Evolutionary conservation across 2,888 invertebrate species (phyloP).

Genomic region (Acanthosepion esculentum): DNA sequence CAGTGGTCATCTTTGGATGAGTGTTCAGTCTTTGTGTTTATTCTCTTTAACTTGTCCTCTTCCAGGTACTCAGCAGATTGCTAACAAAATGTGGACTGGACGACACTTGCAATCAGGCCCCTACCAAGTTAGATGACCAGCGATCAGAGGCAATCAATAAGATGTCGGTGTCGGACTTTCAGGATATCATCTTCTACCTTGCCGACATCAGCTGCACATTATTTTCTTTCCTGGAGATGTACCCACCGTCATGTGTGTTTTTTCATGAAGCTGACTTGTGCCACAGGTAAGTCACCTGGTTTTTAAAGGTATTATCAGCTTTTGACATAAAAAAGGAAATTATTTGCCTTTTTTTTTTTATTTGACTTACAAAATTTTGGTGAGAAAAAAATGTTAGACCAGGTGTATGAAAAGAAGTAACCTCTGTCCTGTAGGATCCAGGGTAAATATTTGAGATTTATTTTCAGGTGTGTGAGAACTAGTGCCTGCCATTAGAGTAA

Average conservation of each 20-base stretch:
- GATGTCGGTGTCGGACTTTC: conserved; percentile 72
- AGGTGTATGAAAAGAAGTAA: too few species aligned
- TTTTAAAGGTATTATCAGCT: neutral
- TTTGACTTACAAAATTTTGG: neutral
- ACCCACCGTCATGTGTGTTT: conserved; percentile 78
- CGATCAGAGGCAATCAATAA: conserved; percentile 46
- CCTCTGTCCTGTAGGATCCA: too few species aligned
- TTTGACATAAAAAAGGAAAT: neutral
- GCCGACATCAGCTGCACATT: conserved; percentile 83
- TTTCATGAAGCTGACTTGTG: conserved; percentile 78
- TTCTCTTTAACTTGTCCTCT: neutral
- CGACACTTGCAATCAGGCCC: conserved; percentile 55
- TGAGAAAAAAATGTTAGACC: too few species aligned
- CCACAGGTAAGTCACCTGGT: conserved; percentile 59
- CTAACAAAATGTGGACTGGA: conserved; percentile 66
- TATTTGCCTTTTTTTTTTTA: neutral
- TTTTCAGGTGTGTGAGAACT: too few species aligned
- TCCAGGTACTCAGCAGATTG: conserved; percentile 75
- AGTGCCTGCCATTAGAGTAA: too few species aligned
- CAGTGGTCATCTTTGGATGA: too few species aligned
- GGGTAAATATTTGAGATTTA: too few species aligned
- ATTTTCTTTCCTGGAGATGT: conserved; percentile 82
- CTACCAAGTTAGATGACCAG: conserved; percentile 62
- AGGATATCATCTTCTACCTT: conserved; percentile 82
- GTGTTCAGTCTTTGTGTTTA: too few species aligned